Evolutionary conservation across 2,888 invertebrate genomes (phyloP).

Genomic region (Sympetrum striolatum): DNA sequence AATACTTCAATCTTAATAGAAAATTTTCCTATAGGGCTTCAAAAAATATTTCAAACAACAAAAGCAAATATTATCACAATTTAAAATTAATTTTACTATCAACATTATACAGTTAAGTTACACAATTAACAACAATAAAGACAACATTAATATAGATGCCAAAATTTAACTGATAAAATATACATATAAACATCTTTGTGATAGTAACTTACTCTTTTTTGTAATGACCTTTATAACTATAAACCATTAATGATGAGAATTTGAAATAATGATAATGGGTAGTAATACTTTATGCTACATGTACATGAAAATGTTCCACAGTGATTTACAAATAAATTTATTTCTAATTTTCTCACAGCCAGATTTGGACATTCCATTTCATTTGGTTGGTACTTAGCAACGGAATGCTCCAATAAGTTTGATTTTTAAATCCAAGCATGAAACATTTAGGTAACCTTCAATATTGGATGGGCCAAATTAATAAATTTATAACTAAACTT

Average conservation of each 20-base stretch:
- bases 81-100: background rate
- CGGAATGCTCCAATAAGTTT: background rate
- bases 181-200: background rate
- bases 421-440: background rate
- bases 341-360: slow-evolving; percentile 16
- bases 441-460: background rate
- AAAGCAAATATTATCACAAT: background rate
- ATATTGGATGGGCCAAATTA: background rate
- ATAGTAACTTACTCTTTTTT: background rate
- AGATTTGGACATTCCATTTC: slow-evolving; percentile 9
- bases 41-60: too few species aligned
- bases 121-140: slow-evolving; percentile 8
- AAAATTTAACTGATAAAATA: background rate
- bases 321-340: background rate
- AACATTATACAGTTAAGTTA: slow-evolving; percentile 21
- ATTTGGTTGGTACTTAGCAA: background rate
- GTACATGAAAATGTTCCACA: background rate
- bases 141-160: slow-evolving; percentile 1
- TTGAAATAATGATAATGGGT: background rate
- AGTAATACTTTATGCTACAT: background rate
- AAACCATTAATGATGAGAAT: background rate
- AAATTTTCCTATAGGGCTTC: too few species aligned
- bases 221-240: background rate
- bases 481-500: background rate
- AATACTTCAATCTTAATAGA: too few species aligned